Evolutionary conservation across 2,113 vertebrate genomes (phyloP).

Genomic region (Ia io): DNA sequence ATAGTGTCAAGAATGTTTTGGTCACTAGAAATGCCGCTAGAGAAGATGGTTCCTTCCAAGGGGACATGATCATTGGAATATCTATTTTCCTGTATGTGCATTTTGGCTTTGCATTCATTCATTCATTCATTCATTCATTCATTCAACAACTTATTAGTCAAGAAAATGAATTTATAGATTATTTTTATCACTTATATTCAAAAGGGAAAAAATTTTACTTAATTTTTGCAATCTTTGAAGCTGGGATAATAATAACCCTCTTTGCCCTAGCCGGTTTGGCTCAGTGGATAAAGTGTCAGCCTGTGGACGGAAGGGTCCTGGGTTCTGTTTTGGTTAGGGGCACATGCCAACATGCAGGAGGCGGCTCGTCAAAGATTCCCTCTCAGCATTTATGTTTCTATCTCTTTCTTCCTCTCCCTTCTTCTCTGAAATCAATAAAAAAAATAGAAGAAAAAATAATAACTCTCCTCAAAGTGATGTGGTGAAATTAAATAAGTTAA

Average conservation of each 20-base stretch:
- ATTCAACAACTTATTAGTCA: not conserved
- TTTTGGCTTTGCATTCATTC: not conserved
- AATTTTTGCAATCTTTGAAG: not conserved
- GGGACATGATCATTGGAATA: not conserved
- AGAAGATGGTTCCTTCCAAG: not conserved
- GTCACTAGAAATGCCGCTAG: not conserved
- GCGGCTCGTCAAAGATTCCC: no score
- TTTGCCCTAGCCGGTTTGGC: no score
- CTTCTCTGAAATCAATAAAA: no score
- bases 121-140: not conserved
- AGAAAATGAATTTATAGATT: not conserved
- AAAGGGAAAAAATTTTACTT: not conserved
- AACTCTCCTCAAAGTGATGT: not conserved
- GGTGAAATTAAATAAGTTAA: not conserved
- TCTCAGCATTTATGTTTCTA: no score
- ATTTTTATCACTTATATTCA: not conserved
- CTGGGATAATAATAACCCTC: not conserved
- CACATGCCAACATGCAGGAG: no score
- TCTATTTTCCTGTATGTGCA: not conserved
- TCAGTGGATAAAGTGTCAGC: no score
- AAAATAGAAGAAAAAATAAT: not conserved
- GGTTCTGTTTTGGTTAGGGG: no score
- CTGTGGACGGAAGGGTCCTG: no score
- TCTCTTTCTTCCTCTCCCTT: no score
- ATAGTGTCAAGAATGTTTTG: not conserved